These are phyloP conservation scores for Corythucha ciliata DNA, from an alignment of 2,888 invertebrate genomes.

Conservation along the genomic window DNA sequence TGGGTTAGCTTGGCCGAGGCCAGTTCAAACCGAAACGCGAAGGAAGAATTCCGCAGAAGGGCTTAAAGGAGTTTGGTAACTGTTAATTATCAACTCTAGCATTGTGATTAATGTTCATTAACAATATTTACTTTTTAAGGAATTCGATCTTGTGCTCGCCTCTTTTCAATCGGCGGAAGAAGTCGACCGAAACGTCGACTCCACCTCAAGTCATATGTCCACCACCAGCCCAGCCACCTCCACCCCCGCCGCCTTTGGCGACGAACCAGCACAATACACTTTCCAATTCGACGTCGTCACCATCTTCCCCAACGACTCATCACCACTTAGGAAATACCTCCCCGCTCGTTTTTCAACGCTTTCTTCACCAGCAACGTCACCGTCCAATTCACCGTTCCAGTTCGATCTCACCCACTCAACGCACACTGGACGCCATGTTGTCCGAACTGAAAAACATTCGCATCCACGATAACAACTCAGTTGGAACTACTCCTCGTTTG, in stretches of 20 bases:
- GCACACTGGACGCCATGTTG: slow-evolving; percentile 24
- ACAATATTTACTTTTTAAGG: slow-evolving; percentile 16
- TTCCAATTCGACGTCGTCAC: slow-evolving; percentile 39
- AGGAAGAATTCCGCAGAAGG: too few species aligned
- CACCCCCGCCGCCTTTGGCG: slow-evolving; percentile 4
- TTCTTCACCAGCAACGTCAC: slow-evolving; percentile 69
- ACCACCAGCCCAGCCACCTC: not conserved
- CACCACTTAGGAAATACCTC: slow-evolving; percentile 58
- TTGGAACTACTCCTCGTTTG: slow-evolving; percentile 24
- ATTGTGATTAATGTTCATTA: too few species aligned
- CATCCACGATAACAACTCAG: slow-evolving; percentile 16
- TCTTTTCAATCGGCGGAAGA: slow-evolving; percentile 27
- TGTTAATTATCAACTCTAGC: too few species aligned
- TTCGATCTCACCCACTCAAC: slow-evolving; percentile 36
- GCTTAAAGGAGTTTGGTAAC: too few species aligned
- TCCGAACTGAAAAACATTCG: slow-evolving; percentile 26
- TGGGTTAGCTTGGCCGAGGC: too few species aligned
- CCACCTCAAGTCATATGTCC: not conserved
- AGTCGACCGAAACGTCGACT: slow-evolving; percentile 19
- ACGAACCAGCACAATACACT: too few species aligned
- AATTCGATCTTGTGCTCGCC: slow-evolving; percentile 28
- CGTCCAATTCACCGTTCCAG: slow-evolving; percentile 45
- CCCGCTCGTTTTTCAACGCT: slow-evolving; percentile 66
- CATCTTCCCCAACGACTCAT: slow-evolving; percentile 83
- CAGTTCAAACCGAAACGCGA: too few species aligned